Conservation (phyloP, 2,113 vertebrate species). For the Cairina moschata region DNA sequence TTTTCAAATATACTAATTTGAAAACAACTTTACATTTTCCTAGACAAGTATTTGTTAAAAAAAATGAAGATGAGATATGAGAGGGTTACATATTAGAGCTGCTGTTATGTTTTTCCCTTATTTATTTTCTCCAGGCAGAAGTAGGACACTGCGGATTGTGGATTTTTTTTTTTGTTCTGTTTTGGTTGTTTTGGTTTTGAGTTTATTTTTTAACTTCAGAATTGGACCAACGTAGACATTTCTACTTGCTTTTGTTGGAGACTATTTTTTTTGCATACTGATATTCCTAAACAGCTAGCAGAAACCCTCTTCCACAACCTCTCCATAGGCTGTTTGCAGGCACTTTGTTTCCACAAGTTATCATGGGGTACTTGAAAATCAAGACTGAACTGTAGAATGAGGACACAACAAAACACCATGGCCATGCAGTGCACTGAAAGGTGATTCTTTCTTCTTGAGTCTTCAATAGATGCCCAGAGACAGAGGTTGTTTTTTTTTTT, state of each 20-base stretch:
- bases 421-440: not conserved
- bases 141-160: no score
- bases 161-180: not conserved
- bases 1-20: not conserved
- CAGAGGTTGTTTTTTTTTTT: not conserved
- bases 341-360: not conserved
- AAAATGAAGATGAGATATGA: not conserved
- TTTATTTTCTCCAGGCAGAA: not conserved
- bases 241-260: not conserved
- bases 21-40: not conserved
- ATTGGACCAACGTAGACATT: not conserved
- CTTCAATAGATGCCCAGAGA: not conserved
- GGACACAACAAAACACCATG: fast-evolving
- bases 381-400: not conserved
- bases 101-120: not conserved
- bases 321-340: not conserved
- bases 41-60: not conserved
- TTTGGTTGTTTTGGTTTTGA: not conserved
- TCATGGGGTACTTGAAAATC: not conserved
- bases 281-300: not conserved
- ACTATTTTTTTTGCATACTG: not conserved
- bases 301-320: not conserved
- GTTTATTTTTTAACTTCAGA: not conserved
- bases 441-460: not conserved
- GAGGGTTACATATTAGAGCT: not conserved